A percentile compares a stretch with the other conserved stretches of the same genome.
Evolutionary conservation across 1,140 invertebrate genomes (phyloP).

Genomic region (Drosophila kurseongensis): DNA sequence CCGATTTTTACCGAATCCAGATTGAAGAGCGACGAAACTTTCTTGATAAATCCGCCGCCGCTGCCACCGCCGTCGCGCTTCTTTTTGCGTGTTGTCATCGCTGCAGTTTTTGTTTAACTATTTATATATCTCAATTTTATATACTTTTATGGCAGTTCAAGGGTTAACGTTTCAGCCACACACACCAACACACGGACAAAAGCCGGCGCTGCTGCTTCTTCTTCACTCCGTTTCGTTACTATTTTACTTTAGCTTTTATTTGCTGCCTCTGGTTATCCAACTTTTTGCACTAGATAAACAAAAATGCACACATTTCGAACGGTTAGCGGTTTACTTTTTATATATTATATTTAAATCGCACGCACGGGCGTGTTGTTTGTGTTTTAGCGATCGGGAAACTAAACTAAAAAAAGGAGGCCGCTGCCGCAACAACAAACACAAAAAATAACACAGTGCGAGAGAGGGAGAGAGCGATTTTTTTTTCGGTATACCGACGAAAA

Average conservation of each 20-base stretch:
- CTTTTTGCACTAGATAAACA: conserved; percentile 52
- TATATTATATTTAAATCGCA: conserved; percentile 21
- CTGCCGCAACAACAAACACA: conserved; percentile 47
- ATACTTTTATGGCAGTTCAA: conserved; percentile 23
- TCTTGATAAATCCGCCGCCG: conserved; percentile 89
- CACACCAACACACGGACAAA: conserved; percentile 56
- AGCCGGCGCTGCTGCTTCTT: conserved; percentile 51
- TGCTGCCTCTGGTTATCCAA: conserved; percentile 31
- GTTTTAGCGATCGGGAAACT: conserved; percentile 26
- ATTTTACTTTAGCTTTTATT: conserved; percentile 31
- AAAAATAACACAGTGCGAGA: conserved; percentile 8
- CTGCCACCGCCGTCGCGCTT: conserved; percentile 88
- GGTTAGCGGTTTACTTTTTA: conserved; percentile 13
- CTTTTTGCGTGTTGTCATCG: conserved; percentile 91
- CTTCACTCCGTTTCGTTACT: conserved; percentile 13
- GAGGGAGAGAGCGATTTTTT: conserved; percentile 7
- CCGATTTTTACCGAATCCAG: conserved; percentile 89
- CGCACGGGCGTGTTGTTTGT: conserved; percentile 25
- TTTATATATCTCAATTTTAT: conserved; percentile 8
- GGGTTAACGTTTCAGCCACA: conserved; percentile 29
- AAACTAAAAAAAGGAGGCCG: conserved; percentile 11
- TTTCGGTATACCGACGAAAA: conserved; percentile 9
- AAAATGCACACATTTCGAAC: conserved; percentile 41
- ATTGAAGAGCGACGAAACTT: conserved; percentile 94
- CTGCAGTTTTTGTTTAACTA: conserved; percentile 6